Evolutionary conservation across 2,113 vertebrate species (phyloP), one percentile per base, ranked within the genome.

Genomic region (Axis porcinus): DNA sequence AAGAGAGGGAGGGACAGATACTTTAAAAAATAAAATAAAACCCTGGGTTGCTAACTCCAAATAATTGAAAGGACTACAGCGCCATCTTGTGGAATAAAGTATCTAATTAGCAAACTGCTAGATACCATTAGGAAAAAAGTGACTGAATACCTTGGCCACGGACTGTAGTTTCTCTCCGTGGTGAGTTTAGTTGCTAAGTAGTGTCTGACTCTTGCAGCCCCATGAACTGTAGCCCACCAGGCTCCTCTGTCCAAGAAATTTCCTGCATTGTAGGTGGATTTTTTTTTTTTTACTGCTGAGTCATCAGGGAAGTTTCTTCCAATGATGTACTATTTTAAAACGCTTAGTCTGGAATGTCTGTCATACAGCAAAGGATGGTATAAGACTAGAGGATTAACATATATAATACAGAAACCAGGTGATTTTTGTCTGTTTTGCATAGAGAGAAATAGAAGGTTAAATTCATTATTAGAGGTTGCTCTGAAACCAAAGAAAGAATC

Each of bases 11-110:
- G 11, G 15, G 14, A 23, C 43, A 82, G n/a, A 52, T 27, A 70
- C 9, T 91, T 94, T 54, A 11, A 58, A 92, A 94, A 91, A 64
- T 64, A 89, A 28, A 43, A 40, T 17, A 83, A 67, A 89, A 67
- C 14, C 25, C 21, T 47, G 40, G n/a, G 4, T 10, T 23, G 0
- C 12, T 19, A 14, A 82, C 13, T 81, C 16, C 64, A 85, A 95
- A 76, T 95, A 92, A 97, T 93, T 28, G 33, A 67, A 97, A 98
- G 96, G 84, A 86, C 97, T 97, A 67, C n/a, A 94, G 43, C 36
- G 50, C 98, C 98, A 98, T 95, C 98, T 97, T 88, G 97, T 98
- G 97, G 97, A 86, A 16, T 2, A 70, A 78, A 27, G 17, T n/a
- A 57, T 57, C 81, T 79, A 94, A 86, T 82, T 95, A 57, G 54